phyloP scores from a whole-genome alignment of 2,113 vertebrate genomes.

The Triplophysa dalaica region DNA sequence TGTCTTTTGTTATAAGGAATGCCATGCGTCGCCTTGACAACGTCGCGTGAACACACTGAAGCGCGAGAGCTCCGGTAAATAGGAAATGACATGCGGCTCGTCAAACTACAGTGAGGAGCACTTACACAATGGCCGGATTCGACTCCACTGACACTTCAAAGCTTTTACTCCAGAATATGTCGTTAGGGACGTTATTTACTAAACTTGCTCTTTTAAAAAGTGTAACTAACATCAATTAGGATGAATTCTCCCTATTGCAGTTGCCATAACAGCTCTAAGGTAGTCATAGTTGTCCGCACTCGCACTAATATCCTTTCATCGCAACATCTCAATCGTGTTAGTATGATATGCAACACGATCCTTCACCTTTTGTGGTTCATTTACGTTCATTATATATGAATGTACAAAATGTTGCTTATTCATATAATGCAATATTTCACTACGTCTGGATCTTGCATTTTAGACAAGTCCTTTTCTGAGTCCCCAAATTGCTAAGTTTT shows the following conservation, averaged over 20 bases:
- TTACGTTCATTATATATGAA: too few species aligned
- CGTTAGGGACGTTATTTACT: background rate
- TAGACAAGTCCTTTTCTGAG: background rate
- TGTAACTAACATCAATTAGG: background rate
- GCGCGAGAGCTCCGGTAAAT: slow-evolving; percentile 1
- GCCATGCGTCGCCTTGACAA: slow-evolving; percentile 57
- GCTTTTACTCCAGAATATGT: background rate
- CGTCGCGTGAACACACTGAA: slow-evolving; percentile 35
- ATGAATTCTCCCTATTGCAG: background rate
- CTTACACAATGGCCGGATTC: background rate
- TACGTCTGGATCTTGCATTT: too few species aligned
- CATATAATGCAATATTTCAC: too few species aligned
- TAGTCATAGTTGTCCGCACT: too few species aligned
- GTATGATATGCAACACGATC: too few species aligned
- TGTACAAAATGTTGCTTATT: too few species aligned
- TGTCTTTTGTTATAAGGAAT: slow-evolving; percentile 20
- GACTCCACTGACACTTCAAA: background rate
- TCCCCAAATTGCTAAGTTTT: slow-evolving; percentile 38
- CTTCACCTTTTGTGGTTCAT: too few species aligned
- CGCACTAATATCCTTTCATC: too few species aligned
- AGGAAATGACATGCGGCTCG: slow-evolving; percentile 19
- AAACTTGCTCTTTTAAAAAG: background rate
- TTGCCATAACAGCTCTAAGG: too few species aligned
- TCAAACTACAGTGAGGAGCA: slow-evolving; percentile 1
- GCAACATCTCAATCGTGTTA: too few species aligned